Evolutionary conservation across 2,797 vertebrate genomes (phyloP).

Genomic region (Delichon dasypus): DNA sequence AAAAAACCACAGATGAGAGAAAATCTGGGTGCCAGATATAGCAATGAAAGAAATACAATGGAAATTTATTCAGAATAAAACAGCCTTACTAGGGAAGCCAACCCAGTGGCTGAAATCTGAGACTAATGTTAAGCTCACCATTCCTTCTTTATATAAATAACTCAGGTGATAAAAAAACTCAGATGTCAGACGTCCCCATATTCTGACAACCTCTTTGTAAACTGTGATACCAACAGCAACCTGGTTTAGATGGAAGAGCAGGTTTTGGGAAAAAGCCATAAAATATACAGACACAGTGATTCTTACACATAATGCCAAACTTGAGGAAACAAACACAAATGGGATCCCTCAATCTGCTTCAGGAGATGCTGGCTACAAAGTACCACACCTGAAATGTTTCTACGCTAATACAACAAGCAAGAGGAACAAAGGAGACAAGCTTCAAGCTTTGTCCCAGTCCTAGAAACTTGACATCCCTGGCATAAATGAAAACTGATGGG

Average conservation of each 20-base stretch:
- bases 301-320: background rate
- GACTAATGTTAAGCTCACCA: background rate
- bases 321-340: background rate
- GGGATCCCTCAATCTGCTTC: background rate
- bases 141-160: background rate
- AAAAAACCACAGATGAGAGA: background rate
- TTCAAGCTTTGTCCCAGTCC: background rate
- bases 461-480: background rate
- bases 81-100: background rate
- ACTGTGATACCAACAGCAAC: background rate
- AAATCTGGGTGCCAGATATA: background rate
- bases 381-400: background rate
- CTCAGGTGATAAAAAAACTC: background rate
- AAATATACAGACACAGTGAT: background rate
- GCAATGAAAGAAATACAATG: background rate
- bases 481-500: background rate
- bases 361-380: background rate
- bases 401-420: background rate
- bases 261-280: background rate
- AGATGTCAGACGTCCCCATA: background rate
- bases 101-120: background rate
- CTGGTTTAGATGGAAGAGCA: background rate
- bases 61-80: background rate
- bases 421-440: background rate
- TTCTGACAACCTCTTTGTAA: background rate